Base-by-base conservation (phyloP, 2,888 invertebrate species). In the Lepeophtheirus nordmannii region DNA sequence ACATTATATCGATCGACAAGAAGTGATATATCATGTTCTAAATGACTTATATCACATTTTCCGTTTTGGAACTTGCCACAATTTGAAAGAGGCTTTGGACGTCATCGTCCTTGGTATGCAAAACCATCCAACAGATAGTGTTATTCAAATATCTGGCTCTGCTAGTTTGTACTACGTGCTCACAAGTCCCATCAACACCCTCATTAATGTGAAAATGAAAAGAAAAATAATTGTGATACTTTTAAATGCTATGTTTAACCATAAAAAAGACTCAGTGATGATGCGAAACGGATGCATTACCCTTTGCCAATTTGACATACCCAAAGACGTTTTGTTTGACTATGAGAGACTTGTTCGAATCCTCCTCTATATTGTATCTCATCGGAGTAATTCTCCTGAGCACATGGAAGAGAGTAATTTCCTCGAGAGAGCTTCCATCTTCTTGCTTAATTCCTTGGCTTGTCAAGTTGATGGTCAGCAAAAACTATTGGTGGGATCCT, bases 241-340 rank as follows among this genome's bases (percentile, higher is more conserved):
- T 65, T 78, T 94, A 41, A 86, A 89, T 73, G 92, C 87, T 20
- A 93, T 94, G 92, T 86, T 86, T 71, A 82, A 83, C 65, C 89
- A 91, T 73, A 81, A 83, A 68, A 81, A 83, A 40, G 91, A 93
- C 74, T 86, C 88, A 71, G 91, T 89, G 37, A 92, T 96, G 91
- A 87, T 96, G 83, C 80, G 94, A 66, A 96, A 97, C 76, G 93
- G 93, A 64, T 94, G 94, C 76, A 81, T 96, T 68, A 92, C 92
- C 0, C 79, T 96, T 53, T 93, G 92, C 73, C 91, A 93, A 77
- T 92, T 94, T 75, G 88, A 86, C 75, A 91, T 97, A 75, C 96
- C 96, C 2, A 82, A 83, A 71, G 96, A 96, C 80, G 89, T 97
- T 76, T 90, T 90, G 78, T 78, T 65, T 58, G 65, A 65, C 23